These are phyloP conservation scores for Rhagoletis pomonella DNA, from an alignment of 1,140 invertebrate species.

Conservation along the genomic window DNA sequence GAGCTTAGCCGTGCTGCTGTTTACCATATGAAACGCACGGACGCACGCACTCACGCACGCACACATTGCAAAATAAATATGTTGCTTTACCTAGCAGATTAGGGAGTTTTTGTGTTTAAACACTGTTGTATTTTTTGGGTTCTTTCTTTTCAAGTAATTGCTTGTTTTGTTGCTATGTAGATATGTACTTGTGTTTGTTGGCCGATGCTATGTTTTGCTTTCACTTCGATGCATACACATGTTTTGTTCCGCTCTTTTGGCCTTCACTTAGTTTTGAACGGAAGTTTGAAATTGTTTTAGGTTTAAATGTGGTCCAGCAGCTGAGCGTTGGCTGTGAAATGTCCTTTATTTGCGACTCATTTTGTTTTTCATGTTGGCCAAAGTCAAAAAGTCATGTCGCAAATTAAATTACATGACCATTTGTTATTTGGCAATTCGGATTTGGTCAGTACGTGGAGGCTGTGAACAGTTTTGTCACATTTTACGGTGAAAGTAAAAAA, in stretches of 20 bases:
- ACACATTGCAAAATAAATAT: too few species aligned
- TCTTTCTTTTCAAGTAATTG: not conserved
- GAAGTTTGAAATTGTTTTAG: constrained; percentile 40
- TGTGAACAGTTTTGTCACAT: constrained; percentile 37
- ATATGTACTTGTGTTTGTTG: not conserved
- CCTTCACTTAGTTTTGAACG: not conserved
- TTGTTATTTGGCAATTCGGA: constrained; percentile 51
- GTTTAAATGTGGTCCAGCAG: constrained; percentile 10
- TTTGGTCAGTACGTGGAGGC: constrained; percentile 9
- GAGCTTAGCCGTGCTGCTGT: not conserved
- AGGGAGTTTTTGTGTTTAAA: not conserved
- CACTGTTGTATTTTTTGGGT: not conserved
- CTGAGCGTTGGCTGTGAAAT: not conserved
- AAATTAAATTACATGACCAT: constrained; percentile 52
- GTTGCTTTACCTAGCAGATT: not conserved
- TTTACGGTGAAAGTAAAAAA: not conserved
- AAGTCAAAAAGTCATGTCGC: constrained; percentile 44
- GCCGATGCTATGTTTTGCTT: not conserved
- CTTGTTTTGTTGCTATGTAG: not conserved
- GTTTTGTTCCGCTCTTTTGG: not conserved
- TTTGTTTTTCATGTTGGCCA: constrained; percentile 2
- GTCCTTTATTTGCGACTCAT: constrained; percentile 11
- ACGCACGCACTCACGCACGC: not conserved
- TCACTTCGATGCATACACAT: not conserved
- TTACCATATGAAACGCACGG: not conserved